Conservation (phyloP, 2,797 vertebrate genomes). For the Paedocypris micromegethes region DNA sequence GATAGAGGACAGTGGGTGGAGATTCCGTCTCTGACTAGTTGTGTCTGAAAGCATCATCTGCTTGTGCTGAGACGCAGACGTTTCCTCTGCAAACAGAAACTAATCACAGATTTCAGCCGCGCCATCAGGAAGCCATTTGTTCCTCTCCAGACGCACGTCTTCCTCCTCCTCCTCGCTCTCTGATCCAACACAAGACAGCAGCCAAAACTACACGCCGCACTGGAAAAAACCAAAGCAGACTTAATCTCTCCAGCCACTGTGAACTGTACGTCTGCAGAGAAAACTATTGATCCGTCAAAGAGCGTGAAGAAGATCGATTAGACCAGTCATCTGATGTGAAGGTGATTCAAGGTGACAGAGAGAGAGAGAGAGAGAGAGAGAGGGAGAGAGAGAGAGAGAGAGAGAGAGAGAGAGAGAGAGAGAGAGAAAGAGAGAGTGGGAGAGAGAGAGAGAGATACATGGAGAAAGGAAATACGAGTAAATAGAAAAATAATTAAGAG, state of each 20-base stretch:
- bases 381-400: too few species aligned
- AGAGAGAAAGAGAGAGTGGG: too few species aligned
- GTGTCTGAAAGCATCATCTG: too few species aligned
- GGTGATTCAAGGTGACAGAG: constrained; percentile 53
- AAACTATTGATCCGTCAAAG: constrained; percentile 54
- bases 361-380: too few species aligned
- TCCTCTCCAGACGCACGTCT: constrained; percentile 15
- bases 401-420: too few species aligned
- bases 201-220: constrained; percentile 35
- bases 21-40: too few species aligned
- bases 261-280: constrained; percentile 46
- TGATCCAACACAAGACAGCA: constrained; percentile 28
- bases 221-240: constrained; percentile 37
- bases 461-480: too few species aligned
- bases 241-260: constrained; percentile 49
- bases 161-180: constrained; percentile 3
- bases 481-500: too few species aligned
- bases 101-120: constrained; percentile 9
- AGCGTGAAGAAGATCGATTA: constrained; percentile 57
- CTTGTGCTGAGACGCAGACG: too few species aligned
- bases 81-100: constrained; percentile 8
- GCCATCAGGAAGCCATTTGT: constrained; percentile 25
- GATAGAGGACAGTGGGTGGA: too few species aligned
- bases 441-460: too few species aligned
- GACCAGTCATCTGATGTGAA: constrained; percentile 53